These are phyloP conservation scores for Listronotus bonariensis DNA, from an alignment of 1,140 invertebrate species.

Conservation along the genomic window DNA sequence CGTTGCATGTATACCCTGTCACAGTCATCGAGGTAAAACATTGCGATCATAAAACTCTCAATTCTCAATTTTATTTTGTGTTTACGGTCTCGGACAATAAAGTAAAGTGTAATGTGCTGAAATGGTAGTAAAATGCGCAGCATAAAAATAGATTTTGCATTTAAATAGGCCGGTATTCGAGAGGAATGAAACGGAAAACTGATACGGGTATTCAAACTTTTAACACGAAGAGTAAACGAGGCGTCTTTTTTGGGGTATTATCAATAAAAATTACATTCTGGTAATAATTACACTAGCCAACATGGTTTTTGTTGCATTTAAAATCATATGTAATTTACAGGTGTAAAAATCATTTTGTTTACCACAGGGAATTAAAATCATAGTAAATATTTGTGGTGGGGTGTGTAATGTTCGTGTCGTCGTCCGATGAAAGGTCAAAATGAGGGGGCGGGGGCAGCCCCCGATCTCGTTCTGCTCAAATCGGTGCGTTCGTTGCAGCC, in stretches of 20 bases:
- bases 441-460: no score
- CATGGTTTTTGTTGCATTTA: no score
- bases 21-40: conserved; percentile 8
- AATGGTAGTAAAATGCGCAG: conserved; percentile 28
- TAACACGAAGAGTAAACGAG: conserved; percentile 21
- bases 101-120: conserved; percentile 33
- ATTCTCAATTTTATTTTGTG: conserved; percentile 28
- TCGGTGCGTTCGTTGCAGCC: no score
- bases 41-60: conserved; percentile 2
- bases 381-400: no score
- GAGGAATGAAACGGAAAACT: conserved; percentile 30
- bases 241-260: conserved; percentile 1
- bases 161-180: conserved; percentile 33
- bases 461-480: no score
- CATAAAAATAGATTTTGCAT: conserved; percentile 39
- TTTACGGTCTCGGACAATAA: conserved; percentile 28
- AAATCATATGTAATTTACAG: no score
- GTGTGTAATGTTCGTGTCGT: no score
- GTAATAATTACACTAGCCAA: no score
- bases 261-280: conserved; percentile 21
- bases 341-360: no score
- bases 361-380: no score
- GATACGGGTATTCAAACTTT: conserved; percentile 30
- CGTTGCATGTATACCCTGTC: not conserved
- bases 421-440: no score